Conservation (phyloP, 2,797 vertebrate species). For the Galagoides demidoff region DNA sequence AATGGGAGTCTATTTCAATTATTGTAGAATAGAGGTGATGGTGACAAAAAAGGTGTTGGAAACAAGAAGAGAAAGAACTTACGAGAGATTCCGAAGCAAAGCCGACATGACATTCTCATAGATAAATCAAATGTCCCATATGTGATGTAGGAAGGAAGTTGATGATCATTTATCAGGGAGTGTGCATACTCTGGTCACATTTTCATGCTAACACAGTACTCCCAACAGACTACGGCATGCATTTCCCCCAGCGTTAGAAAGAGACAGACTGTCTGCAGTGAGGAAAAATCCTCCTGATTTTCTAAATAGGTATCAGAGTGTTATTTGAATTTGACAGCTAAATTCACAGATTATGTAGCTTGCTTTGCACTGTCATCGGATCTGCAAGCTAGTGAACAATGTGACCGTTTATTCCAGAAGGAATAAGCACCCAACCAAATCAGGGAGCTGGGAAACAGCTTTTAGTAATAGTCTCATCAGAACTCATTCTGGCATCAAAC, state of each 20-base stretch:
- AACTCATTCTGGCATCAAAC: constrained; percentile 75
- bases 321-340: constrained; percentile 64
- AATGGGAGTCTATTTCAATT: background rate
- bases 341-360: constrained; percentile 53
- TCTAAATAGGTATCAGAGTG: constrained; percentile 45
- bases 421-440: constrained; percentile 62
- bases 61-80: background rate
- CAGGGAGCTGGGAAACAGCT: constrained; percentile 50
- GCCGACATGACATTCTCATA: background rate
- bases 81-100: background rate
- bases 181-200: background rate
- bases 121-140: background rate
- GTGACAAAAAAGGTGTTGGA: background rate
- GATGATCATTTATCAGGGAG: background rate
- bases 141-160: background rate
- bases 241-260: constrained; percentile 55
- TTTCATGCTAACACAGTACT: constrained; percentile 44
- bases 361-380: constrained; percentile 64
- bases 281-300: constrained; percentile 62
- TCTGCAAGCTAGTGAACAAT: constrained; percentile 57
- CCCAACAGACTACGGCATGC: background rate
- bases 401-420: constrained; percentile 68
- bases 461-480: constrained; percentile 74
- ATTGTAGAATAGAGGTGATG: background rate
- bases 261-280: constrained; percentile 44